A percentile compares a stretch with the other conserved stretches of the same genome.
These are phyloP conservation scores for Mustela nigripes DNA, from an alignment of 2,113 vertebrate genomes.

Conservation along the genomic window DNA sequence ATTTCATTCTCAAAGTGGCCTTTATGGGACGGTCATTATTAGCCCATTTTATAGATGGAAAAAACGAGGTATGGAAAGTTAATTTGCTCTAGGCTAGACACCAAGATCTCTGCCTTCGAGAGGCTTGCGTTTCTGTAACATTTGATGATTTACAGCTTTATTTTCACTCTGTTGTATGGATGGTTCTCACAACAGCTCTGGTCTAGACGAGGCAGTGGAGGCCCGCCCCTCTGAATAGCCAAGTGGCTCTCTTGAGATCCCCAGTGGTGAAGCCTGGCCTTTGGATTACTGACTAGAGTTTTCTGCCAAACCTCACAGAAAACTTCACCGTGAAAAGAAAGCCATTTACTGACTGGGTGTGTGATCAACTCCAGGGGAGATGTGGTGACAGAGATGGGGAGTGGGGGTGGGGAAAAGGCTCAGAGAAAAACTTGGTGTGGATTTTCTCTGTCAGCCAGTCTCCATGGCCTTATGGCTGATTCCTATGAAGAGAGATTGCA, in stretches of 20 bases:
- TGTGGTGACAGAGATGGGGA: neutral
- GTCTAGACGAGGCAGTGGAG: neutral
- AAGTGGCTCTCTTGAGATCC: neutral
- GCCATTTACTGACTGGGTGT: neutral
- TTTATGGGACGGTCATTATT: neutral
- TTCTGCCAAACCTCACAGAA: neutral
- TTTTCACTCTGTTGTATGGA: neutral
- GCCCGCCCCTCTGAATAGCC: neutral
- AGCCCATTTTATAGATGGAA: neutral
- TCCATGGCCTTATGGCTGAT: neutral
- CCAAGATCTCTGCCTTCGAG: neutral
- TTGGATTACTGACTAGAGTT: constrained; percentile 17
- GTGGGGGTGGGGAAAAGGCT: neutral
- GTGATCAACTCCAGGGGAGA: neutral
- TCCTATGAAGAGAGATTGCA: neutral
- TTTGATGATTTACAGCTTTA: neutral
- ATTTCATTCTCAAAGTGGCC: neutral
- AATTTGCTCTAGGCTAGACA: neutral
- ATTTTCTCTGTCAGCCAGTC: neutral
- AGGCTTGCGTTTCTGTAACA: too few relatives aligned
- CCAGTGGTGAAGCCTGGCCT: neutral
- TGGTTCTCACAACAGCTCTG: neutral
- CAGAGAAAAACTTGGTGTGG: neutral
- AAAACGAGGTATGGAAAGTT: neutral
- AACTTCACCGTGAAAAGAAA: neutral